Percentiles rank a stretch among this genome's conserved stretches.
Conservation (phyloP, 2,113 vertebrate species). For the Cygnus buccinator region DNA sequence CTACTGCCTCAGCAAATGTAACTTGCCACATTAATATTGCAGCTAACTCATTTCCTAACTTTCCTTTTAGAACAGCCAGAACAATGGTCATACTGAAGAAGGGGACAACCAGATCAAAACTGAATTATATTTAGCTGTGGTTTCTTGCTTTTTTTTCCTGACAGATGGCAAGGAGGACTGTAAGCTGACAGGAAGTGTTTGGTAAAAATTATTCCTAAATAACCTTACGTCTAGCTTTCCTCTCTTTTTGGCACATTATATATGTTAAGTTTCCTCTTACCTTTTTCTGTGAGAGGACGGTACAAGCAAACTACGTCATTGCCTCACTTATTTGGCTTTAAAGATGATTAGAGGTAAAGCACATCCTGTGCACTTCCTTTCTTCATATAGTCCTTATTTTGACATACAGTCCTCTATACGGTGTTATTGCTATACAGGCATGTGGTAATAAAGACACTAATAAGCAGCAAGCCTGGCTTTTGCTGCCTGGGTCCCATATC, state of each 20-base stretch:
- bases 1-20: constrained; percentile 18
- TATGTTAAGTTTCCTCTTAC: background rate
- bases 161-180: background rate
- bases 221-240: background rate
- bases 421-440: background rate
- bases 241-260: background rate
- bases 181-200: background rate
- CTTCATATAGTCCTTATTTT: background rate
- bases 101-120: background rate
- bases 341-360: background rate
- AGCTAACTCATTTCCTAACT: constrained; percentile 39
- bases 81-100: background rate
- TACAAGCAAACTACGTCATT: background rate
- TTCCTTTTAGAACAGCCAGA: background rate
- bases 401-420: background rate
- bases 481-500: background rate
- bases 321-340: background rate
- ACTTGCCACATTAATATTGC: constrained; percentile 31
- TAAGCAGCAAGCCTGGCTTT: background rate
- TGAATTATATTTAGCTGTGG: background rate
- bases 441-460: background rate
- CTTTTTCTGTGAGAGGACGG: background rate
- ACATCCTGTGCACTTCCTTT: background rate
- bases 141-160: background rate
- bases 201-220: background rate